Percentiles rank a stretch among this genome's conserved stretches.
These are phyloP conservation scores for Coptodon bakossiorum DNA, from an alignment of 2,113 vertebrate genomes.

Conservation along the genomic window DNA sequence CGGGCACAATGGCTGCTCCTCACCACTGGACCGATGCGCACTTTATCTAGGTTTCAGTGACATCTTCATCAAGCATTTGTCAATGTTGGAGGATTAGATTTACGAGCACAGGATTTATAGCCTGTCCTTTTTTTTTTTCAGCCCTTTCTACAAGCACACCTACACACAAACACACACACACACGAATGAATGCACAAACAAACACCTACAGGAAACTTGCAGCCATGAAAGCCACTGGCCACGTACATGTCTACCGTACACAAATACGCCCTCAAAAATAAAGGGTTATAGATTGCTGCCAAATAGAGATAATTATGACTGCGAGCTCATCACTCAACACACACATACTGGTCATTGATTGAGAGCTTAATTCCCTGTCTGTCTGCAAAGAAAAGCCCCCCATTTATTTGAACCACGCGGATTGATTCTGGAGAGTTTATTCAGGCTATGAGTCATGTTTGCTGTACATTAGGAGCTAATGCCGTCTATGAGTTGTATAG, in stretches of 20 bases:
- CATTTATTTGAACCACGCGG: slow-evolving; percentile 39
- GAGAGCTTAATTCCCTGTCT: slow-evolving; percentile 45
- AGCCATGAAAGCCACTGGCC: not conserved
- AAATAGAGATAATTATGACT: slow-evolving; percentile 44
- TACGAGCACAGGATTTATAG: slow-evolving; percentile 65
- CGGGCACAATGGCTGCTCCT: slow-evolving; percentile 32
- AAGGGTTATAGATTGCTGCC: slow-evolving; percentile 9
- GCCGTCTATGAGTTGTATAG: slow-evolving; percentile 18
- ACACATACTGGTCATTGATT: slow-evolving; percentile 48
- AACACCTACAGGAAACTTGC: not conserved
- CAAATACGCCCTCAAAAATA: not conserved
- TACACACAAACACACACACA: not conserved
- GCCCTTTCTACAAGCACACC: not conserved
- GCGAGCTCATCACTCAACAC: slow-evolving; percentile 22
- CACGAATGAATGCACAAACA: not conserved
- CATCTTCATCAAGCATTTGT: slow-evolving; percentile 78
- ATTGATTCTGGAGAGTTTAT: slow-evolving; percentile 53
- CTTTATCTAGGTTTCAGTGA: slow-evolving; percentile 71
- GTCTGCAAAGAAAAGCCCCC: slow-evolving; percentile 44
- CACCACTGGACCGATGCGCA: slow-evolving; percentile 44
- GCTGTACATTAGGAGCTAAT: slow-evolving; percentile 22
- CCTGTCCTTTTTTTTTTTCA: not conserved
- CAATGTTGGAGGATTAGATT: slow-evolving; percentile 70
- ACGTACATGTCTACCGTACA: not conserved
- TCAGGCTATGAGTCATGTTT: slow-evolving; percentile 41